Conservation (phyloP, 2,888 invertebrate genomes). For the Drosophila rellima region DNA sequence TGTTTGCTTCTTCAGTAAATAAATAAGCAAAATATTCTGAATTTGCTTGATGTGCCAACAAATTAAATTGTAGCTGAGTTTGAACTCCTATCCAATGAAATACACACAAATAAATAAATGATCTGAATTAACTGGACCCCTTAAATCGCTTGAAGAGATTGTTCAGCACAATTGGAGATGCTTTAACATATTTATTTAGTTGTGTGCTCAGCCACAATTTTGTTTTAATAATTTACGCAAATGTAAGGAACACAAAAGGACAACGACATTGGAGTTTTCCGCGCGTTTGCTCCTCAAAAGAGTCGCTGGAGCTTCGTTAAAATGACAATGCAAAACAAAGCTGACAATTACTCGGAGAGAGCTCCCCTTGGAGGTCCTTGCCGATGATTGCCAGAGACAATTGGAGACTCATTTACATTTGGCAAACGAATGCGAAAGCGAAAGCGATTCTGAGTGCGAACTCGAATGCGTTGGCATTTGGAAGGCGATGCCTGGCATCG, state of each 20-base stretch:
- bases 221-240: constrained; percentile 52
- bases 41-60: background rate
- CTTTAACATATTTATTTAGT: constrained; percentile 27
- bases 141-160: background rate
- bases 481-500: constrained; percentile 30
- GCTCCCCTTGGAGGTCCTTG: constrained; percentile 12
- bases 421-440: constrained; percentile 39
- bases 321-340: constrained; percentile 70
- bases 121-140: background rate
- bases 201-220: constrained; percentile 41
- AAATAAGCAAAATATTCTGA: background rate
- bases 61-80: background rate
- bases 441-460: constrained; percentile 27
- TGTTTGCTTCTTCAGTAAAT: background rate
- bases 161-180: constrained; percentile 14
- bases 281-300: constrained; percentile 53
- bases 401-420: constrained; percentile 71
- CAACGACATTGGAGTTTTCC: constrained; percentile 54
- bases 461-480: constrained; percentile 47
- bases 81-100: background rate
- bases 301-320: constrained; percentile 63
- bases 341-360: constrained; percentile 63
- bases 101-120: constrained; percentile 2
- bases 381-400: constrained; percentile 54
- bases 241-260: constrained; percentile 50